Conservation (phyloP, 1,140 invertebrate species). For the Trissolcus basalis region DNA sequence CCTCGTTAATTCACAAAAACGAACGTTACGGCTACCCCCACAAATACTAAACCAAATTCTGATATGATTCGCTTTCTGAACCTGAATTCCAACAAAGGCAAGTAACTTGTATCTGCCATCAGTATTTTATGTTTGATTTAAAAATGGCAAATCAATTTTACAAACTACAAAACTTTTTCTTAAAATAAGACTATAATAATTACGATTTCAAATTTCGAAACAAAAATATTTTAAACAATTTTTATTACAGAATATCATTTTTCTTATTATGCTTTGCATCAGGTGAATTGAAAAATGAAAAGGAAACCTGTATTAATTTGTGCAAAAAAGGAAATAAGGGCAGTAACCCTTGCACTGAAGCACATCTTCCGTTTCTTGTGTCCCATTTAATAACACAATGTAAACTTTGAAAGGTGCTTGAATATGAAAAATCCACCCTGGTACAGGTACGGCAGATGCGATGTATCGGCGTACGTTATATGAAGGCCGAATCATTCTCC, state of each 20-base stretch:
- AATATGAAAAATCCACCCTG: constrained; percentile 40
- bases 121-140: no score
- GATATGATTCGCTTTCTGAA: no score
- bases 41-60: not conserved
- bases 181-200: no score
- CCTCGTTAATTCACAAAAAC: constrained; percentile 35
- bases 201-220: no score
- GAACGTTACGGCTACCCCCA: constrained; percentile 35
- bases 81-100: no score
- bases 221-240: no score
- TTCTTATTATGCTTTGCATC: no score
- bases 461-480: constrained; percentile 41
- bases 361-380: constrained; percentile 42
- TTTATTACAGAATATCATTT: no score
- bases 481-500: constrained; percentile 51
- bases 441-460: constrained; percentile 53
- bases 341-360: constrained; percentile 22
- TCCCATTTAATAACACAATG: constrained; percentile 47
- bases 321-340: constrained; percentile 6
- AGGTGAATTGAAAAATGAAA: no score
- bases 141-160: no score
- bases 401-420: constrained; percentile 43
- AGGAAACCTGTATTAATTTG: constrained; percentile 46
- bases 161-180: no score
- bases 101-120: no score